Conservation (phyloP, 2,888 invertebrate species). For the Liposcelis brunnea region DNA sequence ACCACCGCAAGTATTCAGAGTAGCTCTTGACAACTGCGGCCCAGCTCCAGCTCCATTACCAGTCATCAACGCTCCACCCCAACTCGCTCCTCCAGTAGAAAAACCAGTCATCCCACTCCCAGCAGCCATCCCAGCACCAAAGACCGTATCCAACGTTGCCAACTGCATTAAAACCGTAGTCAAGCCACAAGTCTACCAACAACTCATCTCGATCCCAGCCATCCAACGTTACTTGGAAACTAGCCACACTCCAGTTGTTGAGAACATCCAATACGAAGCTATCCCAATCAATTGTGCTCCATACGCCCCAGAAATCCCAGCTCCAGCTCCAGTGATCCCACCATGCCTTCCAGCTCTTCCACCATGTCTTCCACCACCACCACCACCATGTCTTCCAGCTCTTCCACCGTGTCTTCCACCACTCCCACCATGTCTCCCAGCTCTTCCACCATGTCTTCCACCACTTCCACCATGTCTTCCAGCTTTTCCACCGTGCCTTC, state of each 20-base stretch:
- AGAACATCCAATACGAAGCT: neutral
- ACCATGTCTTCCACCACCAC: neutral
- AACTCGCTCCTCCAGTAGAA: neutral
- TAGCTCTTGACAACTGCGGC: constrained; percentile 2
- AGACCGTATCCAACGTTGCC: neutral
- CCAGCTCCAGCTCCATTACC: neutral
- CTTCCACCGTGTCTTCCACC: constrained; percentile 1
- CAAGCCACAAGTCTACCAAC: constrained; percentile 2
- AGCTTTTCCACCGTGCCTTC: neutral
- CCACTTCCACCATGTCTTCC: too few species aligned
- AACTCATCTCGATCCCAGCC: neutral
- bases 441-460: neutral
- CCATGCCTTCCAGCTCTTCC: neutral
- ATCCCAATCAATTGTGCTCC: neutral
- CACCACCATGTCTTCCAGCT: neutral
- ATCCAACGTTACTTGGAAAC: neutral
- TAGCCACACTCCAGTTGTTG: neutral
- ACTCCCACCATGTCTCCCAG: constrained; percentile 1
- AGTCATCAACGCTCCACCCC: neutral
- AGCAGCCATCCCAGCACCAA: neutral
- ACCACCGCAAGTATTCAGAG: neutral
- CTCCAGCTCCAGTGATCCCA: too few species aligned
- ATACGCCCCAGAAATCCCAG: too few species aligned
- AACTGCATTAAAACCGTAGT: neutral
- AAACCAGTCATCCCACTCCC: constrained; percentile 2